phyloP scores from a whole-genome alignment of 2,888 invertebrate genomes.

The Helleia helle region DNA sequence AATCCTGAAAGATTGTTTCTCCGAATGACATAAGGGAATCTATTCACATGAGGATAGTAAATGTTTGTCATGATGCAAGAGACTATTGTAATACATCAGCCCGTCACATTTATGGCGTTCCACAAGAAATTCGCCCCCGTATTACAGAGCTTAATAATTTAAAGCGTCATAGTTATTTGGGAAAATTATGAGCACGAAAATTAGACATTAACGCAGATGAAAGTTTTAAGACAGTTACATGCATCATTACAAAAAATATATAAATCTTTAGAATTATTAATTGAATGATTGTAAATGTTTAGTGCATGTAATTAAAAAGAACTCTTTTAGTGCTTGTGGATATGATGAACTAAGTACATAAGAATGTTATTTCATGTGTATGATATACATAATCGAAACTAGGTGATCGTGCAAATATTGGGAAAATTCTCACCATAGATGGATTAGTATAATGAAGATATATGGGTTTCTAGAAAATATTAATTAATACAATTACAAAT shows the following conservation, averaged over 20 bases:
- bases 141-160: conserved; percentile 22
- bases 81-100: no score
- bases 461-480: conserved; percentile 74
- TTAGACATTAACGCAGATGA: background rate
- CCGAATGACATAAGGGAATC: no score
- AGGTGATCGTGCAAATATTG: conserved; percentile 70
- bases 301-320: conserved; percentile 4
- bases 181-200: background rate
- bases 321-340: background rate
- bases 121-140: background rate
- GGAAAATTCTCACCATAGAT: conserved; percentile 73
- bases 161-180: conserved; percentile 2
- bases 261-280: background rate
- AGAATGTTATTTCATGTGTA: conserved; percentile 4
- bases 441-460: conserved; percentile 71
- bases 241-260: conserved; percentile 5
- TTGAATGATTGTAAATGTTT: background rate
- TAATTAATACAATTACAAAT: conserved; percentile 59
- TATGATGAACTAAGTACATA: conserved; percentile 12
- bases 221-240: conserved; percentile 2
- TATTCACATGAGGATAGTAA: no score
- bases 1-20: no score
- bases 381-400: conserved; percentile 40
- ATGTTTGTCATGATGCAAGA: no score
- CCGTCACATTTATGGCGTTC: background rate